Evolutionary conservation across 2,888 invertebrate genomes (phyloP).

Genomic region (Synergus japonicus): DNA sequence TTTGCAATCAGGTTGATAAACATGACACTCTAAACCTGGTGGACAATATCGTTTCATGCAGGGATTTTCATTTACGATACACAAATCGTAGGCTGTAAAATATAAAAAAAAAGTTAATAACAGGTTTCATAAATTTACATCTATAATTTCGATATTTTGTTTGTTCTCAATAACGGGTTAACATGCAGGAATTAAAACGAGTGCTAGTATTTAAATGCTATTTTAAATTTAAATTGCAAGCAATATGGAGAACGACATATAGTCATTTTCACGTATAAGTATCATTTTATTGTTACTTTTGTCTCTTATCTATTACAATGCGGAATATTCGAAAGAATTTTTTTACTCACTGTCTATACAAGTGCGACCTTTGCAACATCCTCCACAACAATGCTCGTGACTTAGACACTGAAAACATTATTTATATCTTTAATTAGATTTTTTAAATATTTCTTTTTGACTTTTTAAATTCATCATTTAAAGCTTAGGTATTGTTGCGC

Average conservation of each 20-base stretch:
- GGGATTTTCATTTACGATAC: conserved; percentile 46
- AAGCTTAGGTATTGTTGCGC: not conserved
- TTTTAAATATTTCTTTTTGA: not conserved
- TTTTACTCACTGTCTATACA: conserved; percentile 79
- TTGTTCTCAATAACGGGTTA: not conserved
- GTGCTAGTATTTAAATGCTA: not conserved
- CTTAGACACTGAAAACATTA: conserved; percentile 77
- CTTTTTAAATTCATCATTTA: not conserved
- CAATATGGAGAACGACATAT: not conserved
- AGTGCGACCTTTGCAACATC: conserved; percentile 79
- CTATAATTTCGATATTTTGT: not conserved
- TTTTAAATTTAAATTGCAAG: not conserved
- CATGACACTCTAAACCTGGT: conserved; percentile 45
- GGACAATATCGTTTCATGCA: conserved; percentile 50
- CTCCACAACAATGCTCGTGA: conserved; percentile 81
- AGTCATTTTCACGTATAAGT: not conserved
- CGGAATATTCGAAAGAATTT: not conserved
- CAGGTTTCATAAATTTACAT: not conserved
- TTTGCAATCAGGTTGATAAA: conserved; percentile 52
- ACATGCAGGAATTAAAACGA: not conserved
- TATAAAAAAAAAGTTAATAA: too few species aligned
- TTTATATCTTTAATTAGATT: not conserved
- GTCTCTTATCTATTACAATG: not conserved
- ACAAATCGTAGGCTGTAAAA: conserved; percentile 49
- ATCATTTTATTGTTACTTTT: not conserved